Percentiles rank a stretch among this genome's conserved stretches.
Evolutionary conservation across 2,888 invertebrate species (phyloP).

Genomic region (Lepidochitona cinerea): DNA sequence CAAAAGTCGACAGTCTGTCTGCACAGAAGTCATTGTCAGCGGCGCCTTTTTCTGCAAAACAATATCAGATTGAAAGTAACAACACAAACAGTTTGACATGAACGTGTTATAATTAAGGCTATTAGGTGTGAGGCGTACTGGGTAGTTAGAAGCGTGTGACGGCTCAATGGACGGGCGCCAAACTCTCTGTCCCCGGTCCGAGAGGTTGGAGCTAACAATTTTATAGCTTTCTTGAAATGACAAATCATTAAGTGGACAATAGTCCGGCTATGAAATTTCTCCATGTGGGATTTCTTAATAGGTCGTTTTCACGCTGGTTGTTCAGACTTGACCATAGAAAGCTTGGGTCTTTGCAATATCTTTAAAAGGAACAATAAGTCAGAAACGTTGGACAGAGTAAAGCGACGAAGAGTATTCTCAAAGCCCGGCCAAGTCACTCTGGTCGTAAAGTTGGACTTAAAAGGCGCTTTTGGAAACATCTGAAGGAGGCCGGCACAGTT

Average conservation of each 20-base stretch:
- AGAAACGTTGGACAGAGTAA: background rate
- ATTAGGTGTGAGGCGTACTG: no score
- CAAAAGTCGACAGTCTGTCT: no score
- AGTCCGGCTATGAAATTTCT: background rate
- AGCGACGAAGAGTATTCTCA: background rate
- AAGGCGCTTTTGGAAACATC: conserved; percentile 6
- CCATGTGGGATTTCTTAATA: background rate
- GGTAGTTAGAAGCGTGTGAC: no score
- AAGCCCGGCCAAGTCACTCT: background rate
- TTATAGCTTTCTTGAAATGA: conserved; percentile 1
- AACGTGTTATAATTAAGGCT: no score
- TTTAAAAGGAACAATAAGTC: conserved; percentile 5
- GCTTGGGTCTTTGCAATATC: background rate
- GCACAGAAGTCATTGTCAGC: no score
- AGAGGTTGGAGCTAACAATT: no score
- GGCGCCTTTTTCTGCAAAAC: no score
- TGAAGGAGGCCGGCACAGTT: conserved; percentile 1
- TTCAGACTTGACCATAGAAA: background rate
- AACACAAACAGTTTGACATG: no score
- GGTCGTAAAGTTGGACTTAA: conserved; percentile 3
- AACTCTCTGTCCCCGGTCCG: no score
- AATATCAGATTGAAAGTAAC: no score
- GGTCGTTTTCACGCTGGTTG: background rate
- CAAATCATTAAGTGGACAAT: conserved; percentile 8
- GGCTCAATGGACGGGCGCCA: no score